These are phyloP conservation scores for Tetranychus cinnabarinus DNA, from an alignment of 1,140 invertebrate species.

Conservation along the genomic window DNA sequence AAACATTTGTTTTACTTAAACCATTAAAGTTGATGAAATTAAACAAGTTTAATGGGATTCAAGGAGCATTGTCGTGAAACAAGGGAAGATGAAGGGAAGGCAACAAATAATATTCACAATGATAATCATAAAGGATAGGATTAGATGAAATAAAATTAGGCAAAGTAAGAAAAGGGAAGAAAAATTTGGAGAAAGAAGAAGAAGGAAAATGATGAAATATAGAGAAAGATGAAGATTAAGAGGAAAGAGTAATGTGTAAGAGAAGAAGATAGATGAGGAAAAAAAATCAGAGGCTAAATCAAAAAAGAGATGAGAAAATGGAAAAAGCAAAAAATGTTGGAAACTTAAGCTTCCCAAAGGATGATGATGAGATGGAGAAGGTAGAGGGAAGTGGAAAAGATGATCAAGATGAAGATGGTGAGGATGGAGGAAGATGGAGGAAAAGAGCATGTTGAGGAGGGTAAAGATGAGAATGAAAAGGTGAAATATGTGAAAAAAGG, in stretches of 20 bases:
- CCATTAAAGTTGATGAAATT: too few relatives aligned
- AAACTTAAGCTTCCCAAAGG: background rate
- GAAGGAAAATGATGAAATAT: background rate
- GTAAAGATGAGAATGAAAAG: background rate
- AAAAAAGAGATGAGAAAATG: background rate
- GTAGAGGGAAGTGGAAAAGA: background rate
- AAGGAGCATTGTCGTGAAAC: too few relatives aligned
- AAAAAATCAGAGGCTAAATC: background rate
- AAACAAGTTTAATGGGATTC: too few relatives aligned
- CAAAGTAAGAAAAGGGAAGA: background rate
- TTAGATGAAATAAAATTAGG: too few relatives aligned
- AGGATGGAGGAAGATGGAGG: background rate
- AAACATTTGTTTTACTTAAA: too few relatives aligned
- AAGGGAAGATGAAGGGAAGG: too few relatives aligned
- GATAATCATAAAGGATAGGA: too few relatives aligned
- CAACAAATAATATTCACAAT: too few relatives aligned
- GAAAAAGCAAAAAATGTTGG: background rate
- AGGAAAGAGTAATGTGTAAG: background rate
- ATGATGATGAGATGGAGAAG: background rate
- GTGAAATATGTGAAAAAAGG: background rate
- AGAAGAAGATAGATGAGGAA: background rate
- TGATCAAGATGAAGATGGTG: background rate
- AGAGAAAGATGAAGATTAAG: background rate
- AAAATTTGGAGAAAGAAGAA: background rate
- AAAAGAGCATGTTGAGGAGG: background rate